Conservation (phyloP, 2,113 vertebrate genomes). For the Tragulus kanchil region DNA sequence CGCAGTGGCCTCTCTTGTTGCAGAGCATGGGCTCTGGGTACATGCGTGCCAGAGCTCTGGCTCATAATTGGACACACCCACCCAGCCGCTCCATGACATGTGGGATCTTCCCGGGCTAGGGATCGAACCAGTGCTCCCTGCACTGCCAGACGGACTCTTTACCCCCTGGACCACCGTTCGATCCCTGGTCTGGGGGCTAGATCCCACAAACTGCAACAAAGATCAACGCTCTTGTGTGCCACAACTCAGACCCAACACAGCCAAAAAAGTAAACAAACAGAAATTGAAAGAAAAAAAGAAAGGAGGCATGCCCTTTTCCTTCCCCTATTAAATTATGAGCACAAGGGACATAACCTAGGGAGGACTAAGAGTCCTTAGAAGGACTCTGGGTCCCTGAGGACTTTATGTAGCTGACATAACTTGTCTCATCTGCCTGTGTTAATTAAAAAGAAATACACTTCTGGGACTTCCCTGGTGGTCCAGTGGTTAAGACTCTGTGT, state of each 20-base stretch:
- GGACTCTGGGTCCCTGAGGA: not conserved
- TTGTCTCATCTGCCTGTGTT: not conserved
- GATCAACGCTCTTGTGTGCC: not conserved
- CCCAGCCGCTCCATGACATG: too few species aligned
- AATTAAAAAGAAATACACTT: slow-evolving; percentile 43
- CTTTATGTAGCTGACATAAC: not conserved
- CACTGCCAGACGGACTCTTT: too few species aligned
- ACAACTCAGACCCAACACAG: not conserved
- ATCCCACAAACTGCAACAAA: not conserved
- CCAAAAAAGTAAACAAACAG: not conserved
- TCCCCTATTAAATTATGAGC: not conserved
- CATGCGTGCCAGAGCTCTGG: too few species aligned
- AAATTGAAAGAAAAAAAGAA: not conserved
- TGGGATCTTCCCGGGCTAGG: too few species aligned
- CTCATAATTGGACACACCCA: too few species aligned
- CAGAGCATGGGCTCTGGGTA: too few species aligned
- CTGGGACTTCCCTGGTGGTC: not conserved
- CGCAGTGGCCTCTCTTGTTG: too few species aligned
- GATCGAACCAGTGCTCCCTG: too few species aligned
- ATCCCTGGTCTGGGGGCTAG: not conserved
- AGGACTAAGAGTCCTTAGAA: not conserved
- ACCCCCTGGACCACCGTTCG: not conserved
- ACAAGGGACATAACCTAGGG: not conserved
- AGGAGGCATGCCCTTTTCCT: not conserved
- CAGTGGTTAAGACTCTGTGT: too few species aligned